Percentiles rank a stretch among this genome's conserved stretches.
phyloP scores from a whole-genome alignment of 2,888 invertebrate species.

The Xylota sylvarum region DNA sequence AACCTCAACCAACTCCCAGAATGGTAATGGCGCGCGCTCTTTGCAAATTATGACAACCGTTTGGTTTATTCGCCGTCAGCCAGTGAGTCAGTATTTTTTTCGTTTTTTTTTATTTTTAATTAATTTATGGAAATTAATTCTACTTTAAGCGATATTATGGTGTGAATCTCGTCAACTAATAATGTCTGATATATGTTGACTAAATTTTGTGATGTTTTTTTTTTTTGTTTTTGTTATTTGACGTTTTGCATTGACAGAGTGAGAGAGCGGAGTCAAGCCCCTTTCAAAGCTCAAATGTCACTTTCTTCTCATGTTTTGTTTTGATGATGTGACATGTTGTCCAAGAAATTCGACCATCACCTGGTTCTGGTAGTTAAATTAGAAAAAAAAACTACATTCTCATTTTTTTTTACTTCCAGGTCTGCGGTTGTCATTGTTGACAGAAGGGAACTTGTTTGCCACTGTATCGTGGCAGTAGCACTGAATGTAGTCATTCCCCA shows the following conservation, averaged over 20 bases:
- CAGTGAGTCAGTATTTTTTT: conserved; percentile 27
- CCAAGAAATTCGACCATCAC: background rate
- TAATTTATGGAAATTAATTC: conserved; percentile 71
- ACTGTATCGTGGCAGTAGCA: conserved; percentile 28
- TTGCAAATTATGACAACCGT: conserved; percentile 69
- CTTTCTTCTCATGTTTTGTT: background rate
- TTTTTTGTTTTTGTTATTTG: no score
- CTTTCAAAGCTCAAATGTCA: conserved; percentile 8
- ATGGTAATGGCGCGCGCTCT: conserved; percentile 68
- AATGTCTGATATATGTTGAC: conserved; percentile 31
- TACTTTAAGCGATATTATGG: conserved; percentile 18
- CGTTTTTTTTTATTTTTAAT: conserved; percentile 16
- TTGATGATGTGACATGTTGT: conserved; percentile 1
- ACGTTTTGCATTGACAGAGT: background rate
- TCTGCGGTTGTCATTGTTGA: conserved; percentile 13
- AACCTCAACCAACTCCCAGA: conserved; percentile 33
- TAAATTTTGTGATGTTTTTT: background rate
- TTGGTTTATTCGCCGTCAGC: conserved; percentile 14
- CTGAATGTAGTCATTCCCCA: conserved; percentile 17
- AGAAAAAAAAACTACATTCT: background rate
- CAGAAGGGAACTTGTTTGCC: conserved; percentile 52
- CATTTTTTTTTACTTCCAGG: conserved; percentile 7
- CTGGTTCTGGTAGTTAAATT: conserved; percentile 24
- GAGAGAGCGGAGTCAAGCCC: conserved; percentile 28
- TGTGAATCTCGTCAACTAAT: conserved; percentile 35